Evolutionary conservation across 2,113 vertebrate species (phyloP).

Genomic region (Motacilla tschutschensis): DNA sequence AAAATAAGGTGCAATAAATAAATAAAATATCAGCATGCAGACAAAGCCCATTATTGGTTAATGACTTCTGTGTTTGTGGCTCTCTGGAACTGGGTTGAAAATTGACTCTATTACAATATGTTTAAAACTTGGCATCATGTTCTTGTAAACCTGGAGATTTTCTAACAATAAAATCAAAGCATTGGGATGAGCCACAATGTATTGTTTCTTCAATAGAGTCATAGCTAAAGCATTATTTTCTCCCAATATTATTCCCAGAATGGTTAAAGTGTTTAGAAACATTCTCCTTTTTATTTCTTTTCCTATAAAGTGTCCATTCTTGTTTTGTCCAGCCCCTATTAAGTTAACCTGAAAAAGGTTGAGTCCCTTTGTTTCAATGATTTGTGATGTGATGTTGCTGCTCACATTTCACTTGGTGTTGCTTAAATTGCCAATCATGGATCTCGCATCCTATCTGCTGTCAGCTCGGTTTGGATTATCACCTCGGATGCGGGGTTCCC

Average conservation of each 20-base stretch:
- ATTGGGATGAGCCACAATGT: constrained; percentile 19
- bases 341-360: constrained; percentile 68
- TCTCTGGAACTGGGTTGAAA: constrained; percentile 46
- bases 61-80: constrained; percentile 28
- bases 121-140: constrained; percentile 54
- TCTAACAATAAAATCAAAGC: constrained; percentile 35
- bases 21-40: constrained; percentile 22
- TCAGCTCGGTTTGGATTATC: constrained; percentile 65
- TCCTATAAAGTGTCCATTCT: constrained; percentile 51
- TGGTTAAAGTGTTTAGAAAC: constrained; percentile 8
- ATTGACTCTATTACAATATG: constrained; percentile 42
- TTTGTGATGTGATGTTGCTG: constrained; percentile 72
- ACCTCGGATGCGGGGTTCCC: constrained; percentile 63
- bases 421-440: constrained; percentile 73
- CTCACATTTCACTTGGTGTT: constrained; percentile 72
- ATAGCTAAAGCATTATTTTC: neutral
- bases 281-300: constrained; percentile 19
- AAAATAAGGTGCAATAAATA: constrained; percentile 32
- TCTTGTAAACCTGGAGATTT: constrained; percentile 47
- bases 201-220: constrained; percentile 14
- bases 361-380: constrained; percentile 66
- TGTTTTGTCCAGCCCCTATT: constrained; percentile 58
- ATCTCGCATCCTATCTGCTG: constrained; percentile 71
- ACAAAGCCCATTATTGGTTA: constrained; percentile 33
- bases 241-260: neutral